Percentiles rank a stretch among this genome's conserved stretches.
Conservation (phyloP, 1,140 invertebrate species). For the Brachystomella parvula region DNA sequence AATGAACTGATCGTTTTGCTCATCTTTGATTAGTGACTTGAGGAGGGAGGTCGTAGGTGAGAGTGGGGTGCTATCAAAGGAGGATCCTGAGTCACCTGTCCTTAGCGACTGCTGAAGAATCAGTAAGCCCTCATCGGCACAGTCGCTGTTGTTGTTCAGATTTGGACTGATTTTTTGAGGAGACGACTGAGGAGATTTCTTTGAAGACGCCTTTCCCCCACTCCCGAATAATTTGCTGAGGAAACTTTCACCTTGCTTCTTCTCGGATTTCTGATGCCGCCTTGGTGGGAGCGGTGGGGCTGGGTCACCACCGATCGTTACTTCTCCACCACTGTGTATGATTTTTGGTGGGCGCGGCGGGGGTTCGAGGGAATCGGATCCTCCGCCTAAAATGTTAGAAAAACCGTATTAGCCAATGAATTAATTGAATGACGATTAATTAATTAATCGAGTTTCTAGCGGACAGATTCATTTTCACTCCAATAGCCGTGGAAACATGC, state of each 20-base stretch:
- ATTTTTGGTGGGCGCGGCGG: slow-evolving; percentile 43
- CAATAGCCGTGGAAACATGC: too few species aligned
- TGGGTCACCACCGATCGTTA: background rate
- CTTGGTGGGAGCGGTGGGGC: background rate
- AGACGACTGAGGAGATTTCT: background rate
- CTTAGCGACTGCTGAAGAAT: background rate
- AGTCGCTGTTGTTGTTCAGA: background rate
- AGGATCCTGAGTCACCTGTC: background rate
- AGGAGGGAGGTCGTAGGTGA: background rate
- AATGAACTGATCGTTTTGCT: background rate
- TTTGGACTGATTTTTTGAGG: background rate
- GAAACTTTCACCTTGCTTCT: slow-evolving; percentile 1
- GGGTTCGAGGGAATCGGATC: slow-evolving; percentile 16
- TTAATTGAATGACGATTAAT: too few species aligned
- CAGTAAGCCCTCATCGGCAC: background rate
- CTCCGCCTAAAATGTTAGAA: too few species aligned
- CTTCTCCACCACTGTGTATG: background rate
- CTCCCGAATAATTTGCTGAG: slow-evolving; percentile 2
- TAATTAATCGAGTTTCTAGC: too few species aligned
- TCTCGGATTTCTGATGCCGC: background rate
- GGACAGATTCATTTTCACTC: too few species aligned
- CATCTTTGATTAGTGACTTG: slow-evolving; percentile 4
- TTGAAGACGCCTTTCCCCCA: background rate
- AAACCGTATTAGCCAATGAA: too few species aligned
- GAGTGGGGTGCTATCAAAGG: background rate